phyloP scores from a whole-genome alignment of 2,888 invertebrate genomes.

The Tiphia femorata region DNA sequence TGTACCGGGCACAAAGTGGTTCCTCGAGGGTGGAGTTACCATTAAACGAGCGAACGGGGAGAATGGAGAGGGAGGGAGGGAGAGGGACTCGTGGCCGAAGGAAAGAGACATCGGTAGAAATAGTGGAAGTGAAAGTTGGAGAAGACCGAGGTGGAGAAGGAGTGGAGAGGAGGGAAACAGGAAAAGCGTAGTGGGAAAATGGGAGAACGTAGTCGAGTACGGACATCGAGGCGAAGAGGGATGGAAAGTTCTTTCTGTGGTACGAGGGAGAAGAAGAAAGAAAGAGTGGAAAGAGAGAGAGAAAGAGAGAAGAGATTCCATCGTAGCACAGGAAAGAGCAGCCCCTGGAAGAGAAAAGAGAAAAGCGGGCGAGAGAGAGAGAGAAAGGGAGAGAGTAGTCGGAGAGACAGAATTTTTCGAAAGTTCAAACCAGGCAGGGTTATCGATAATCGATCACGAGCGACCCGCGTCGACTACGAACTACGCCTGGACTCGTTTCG shows the following conservation, averaged over 20 bases:
- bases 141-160: background rate
- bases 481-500: slow-evolving; percentile 28
- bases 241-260: no score
- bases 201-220: slow-evolving; percentile 1
- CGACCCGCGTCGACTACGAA: slow-evolving; percentile 7
- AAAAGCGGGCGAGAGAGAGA: slow-evolving; percentile 6
- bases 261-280: slow-evolving; percentile 20
- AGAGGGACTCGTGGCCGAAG: no score
- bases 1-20: slow-evolving; percentile 11
- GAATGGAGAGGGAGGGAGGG: background rate
- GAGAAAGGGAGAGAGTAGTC: background rate
- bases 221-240: slow-evolving; percentile 15
- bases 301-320: background rate
- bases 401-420: slow-evolving; percentile 17
- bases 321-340: background rate
- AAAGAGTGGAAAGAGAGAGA: slow-evolving; percentile 15
- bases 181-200: no score
- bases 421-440: slow-evolving; percentile 16
- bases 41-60: slow-evolving; percentile 12
- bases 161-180: background rate
- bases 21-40: slow-evolving; percentile 19
- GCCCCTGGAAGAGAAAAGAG: background rate
- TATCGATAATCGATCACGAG: slow-evolving; percentile 32
- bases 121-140: no score
- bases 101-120: no score